phyloP scores from a whole-genome alignment of 2,113 vertebrate genomes.

The Monarcha castaneiventris region DNA sequence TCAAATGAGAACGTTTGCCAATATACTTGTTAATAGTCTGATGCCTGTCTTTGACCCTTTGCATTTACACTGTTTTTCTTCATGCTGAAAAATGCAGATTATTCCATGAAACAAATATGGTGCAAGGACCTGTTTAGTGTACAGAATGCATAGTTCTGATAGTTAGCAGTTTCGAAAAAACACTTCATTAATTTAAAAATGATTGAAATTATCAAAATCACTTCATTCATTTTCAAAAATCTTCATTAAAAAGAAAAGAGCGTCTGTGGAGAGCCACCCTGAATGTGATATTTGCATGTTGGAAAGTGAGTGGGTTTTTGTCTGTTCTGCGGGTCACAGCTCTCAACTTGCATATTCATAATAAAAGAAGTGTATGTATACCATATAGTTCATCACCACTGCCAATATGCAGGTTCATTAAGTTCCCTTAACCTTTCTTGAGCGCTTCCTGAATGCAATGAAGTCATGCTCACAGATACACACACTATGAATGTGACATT shows the following conservation, averaged over 20 bases:
- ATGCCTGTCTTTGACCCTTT: background rate
- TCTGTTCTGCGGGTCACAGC: background rate
- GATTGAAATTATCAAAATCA: too few relatives aligned
- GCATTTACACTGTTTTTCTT: background rate
- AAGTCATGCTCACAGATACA: background rate
- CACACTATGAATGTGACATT: background rate
- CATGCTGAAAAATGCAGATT: background rate
- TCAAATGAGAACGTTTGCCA: background rate
- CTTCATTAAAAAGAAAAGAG: background rate
- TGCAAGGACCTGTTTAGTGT: background rate
- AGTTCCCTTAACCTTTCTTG: background rate
- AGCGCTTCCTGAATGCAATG: background rate
- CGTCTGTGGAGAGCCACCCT: background rate
- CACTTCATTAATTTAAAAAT: background rate
- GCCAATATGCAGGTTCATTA: background rate
- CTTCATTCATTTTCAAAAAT: background rate
- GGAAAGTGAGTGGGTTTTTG: background rate
- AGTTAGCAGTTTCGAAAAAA: background rate
- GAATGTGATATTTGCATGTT: background rate
- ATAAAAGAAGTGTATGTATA: background rate
- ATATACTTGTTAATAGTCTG: background rate
- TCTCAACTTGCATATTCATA: background rate
- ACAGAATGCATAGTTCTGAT: background rate
- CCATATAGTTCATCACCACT: background rate
- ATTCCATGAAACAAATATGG: background rate